These are phyloP conservation scores for Perdita meconis DNA, from an alignment of 2,888 invertebrate species.

Conservation along the genomic window DNA sequence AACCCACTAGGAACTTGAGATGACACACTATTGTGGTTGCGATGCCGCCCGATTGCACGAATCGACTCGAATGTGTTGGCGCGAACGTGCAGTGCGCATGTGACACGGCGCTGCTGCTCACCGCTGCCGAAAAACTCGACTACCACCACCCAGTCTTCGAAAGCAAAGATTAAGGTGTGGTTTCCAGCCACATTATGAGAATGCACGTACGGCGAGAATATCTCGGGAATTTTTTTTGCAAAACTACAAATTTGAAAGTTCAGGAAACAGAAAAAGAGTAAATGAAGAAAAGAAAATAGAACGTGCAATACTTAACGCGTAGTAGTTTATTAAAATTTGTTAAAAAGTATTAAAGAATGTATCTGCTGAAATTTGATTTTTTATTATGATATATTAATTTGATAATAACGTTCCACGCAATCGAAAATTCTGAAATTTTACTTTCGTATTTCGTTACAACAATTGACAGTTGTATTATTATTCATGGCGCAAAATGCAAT, in stretches of 20 bases:
- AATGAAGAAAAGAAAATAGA: too few species aligned
- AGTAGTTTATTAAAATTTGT: too few species aligned
- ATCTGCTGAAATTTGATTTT: neutral
- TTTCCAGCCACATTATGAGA: constrained; percentile 43
- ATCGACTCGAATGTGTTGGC: constrained; percentile 68
- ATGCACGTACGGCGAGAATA: neutral
- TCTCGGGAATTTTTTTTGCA: too few species aligned
- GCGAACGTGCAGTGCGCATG: constrained; percentile 67
- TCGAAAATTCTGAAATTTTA: constrained; percentile 53
- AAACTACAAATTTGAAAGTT: too few species aligned
- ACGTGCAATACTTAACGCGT: too few species aligned
- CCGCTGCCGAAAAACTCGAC: constrained; percentile 64
- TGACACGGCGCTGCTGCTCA: constrained; percentile 34
- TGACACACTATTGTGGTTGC: constrained; percentile 11
- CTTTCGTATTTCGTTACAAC: constrained; percentile 42
- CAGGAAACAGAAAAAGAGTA: too few species aligned
- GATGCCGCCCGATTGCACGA: constrained; percentile 52
- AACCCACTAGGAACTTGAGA: constrained; percentile 3
- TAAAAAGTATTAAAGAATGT: too few species aligned
- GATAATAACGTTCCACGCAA: constrained; percentile 13
- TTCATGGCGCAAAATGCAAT: constrained; percentile 55
- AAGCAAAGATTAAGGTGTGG: constrained; percentile 55
- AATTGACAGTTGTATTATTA: constrained; percentile 53
- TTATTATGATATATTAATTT: neutral
- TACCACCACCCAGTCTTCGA: constrained; percentile 51